These are phyloP conservation scores for Solenopsis fugax DNA, from an alignment of 1,140 invertebrate species.

Conservation along the genomic window DNA sequence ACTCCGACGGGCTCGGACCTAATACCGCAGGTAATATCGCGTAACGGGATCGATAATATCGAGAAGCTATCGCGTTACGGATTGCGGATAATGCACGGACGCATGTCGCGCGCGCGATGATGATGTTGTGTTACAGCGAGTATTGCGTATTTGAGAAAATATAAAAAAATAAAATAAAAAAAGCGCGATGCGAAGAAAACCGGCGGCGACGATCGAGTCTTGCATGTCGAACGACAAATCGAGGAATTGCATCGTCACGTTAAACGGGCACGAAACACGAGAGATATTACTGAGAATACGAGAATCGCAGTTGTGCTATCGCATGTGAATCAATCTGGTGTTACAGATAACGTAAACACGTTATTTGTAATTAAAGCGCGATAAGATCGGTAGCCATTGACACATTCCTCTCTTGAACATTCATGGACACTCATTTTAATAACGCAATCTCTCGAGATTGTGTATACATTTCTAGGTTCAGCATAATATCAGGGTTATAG, in stretches of 20 bases:
- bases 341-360: slow-evolving; percentile 17
- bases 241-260: not conserved
- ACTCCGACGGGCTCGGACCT: not conserved
- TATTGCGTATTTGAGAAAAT: slow-evolving; percentile 11
- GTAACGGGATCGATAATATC: slow-evolving; percentile 72
- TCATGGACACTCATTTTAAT: slow-evolving; percentile 4
- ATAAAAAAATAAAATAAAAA: not conserved
- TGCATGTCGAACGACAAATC: slow-evolving; percentile 4
- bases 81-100: slow-evolving; percentile 52
- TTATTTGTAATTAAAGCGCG: not conserved
- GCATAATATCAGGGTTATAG: not conserved
- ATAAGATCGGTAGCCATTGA: slow-evolving; percentile 10
- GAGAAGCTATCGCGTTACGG: slow-evolving; percentile 63
- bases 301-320: not conserved
- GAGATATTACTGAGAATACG: not conserved
- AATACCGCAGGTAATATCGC: slow-evolving; percentile 22
- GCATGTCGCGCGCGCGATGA: not conserved
- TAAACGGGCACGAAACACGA: not conserved
- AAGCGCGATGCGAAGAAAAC: not conserved
- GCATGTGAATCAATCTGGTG: slow-evolving; percentile 3
- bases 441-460: not conserved
- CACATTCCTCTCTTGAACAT: slow-evolving; percentile 13
- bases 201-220: not conserved
- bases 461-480: not conserved
- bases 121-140: not conserved